phyloP scores from a whole-genome alignment of 2,888 invertebrate species.

The Pammene fasciana region DNA sequence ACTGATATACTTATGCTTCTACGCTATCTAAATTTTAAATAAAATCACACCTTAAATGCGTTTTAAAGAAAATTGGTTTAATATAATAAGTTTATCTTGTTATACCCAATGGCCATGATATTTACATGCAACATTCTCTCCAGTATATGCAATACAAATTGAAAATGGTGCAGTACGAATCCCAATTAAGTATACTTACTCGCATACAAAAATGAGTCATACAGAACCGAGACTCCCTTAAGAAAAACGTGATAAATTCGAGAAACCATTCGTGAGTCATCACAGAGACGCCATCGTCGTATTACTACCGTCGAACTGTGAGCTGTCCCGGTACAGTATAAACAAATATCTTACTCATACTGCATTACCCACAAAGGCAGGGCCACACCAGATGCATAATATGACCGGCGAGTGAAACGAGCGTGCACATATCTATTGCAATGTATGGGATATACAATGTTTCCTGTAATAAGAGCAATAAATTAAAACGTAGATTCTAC shows the following conservation, averaged over 20 bases:
- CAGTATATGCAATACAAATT: conserved; percentile 1
- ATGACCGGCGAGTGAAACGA: not conserved
- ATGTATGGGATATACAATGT: too few relatives aligned
- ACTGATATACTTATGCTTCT: too few relatives aligned
- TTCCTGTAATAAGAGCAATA: too few relatives aligned
- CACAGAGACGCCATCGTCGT: conserved; percentile 34
- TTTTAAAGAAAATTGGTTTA: too few relatives aligned
- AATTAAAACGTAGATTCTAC: too few relatives aligned
- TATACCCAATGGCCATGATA: not conserved
- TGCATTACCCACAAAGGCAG: not conserved
- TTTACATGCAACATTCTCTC: conserved; percentile 4
- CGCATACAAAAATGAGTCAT: conserved; percentile 36
- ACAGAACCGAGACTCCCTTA: conserved; percentile 27
- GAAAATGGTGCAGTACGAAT: not conserved
- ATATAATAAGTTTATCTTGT: too few relatives aligned
- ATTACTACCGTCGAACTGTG: conserved; percentile 23
- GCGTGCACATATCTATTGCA: too few relatives aligned
- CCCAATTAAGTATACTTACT: not conserved
- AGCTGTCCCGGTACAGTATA: conserved; percentile 26
- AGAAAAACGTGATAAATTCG: conserved; percentile 42
- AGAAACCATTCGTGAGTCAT: conserved; percentile 44
- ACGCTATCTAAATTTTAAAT: too few relatives aligned
- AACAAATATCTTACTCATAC: conserved; percentile 27
- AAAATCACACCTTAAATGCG: too few relatives aligned
- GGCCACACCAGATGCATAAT: not conserved